Conservation (phyloP, 2,888 invertebrate species). For the Yponomeuta plumbellus region DNA sequence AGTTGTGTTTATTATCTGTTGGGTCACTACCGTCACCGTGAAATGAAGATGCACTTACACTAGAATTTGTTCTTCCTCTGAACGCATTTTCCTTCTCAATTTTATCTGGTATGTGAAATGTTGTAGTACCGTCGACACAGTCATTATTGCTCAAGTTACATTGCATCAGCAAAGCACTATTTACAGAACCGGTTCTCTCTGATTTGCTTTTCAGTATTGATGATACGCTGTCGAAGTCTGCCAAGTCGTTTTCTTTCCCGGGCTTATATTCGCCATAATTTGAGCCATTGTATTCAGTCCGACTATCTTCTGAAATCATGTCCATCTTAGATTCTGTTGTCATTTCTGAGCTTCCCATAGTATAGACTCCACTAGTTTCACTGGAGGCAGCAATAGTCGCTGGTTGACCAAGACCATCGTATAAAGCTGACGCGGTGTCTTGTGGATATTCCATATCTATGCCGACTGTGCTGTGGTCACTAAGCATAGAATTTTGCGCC, state of each 20-base stretch:
- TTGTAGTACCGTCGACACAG: constrained; percentile 66
- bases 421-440: constrained; percentile 77
- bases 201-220: constrained; percentile 72
- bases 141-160: constrained; percentile 51
- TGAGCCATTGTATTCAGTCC: constrained; percentile 68
- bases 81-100: constrained; percentile 70
- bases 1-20: constrained; percentile 84
- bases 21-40: constrained; percentile 94
- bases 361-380: constrained; percentile 91
- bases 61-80: constrained; percentile 84
- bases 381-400: constrained; percentile 82
- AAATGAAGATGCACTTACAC: constrained; percentile 87
- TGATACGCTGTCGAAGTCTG: constrained; percentile 69
- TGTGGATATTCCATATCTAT: constrained; percentile 79
- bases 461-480: constrained; percentile 82
- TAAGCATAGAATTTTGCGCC: constrained; percentile 88
- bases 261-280: constrained; percentile 78
- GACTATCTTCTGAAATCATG: constrained; percentile 59
- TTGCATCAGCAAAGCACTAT: constrained; percentile 40
- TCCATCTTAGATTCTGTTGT: constrained; percentile 78
- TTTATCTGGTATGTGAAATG: constrained; percentile 57
- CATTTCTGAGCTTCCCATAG: constrained; percentile 82
- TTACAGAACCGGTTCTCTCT: constrained; percentile 49
- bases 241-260: constrained; percentile 66
- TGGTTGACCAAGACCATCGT: constrained; percentile 66